Percentiles rank a stretch among this genome's conserved stretches.
Conservation (phyloP, 2,797 vertebrate genomes). For the Simalia tracyae region DNA sequence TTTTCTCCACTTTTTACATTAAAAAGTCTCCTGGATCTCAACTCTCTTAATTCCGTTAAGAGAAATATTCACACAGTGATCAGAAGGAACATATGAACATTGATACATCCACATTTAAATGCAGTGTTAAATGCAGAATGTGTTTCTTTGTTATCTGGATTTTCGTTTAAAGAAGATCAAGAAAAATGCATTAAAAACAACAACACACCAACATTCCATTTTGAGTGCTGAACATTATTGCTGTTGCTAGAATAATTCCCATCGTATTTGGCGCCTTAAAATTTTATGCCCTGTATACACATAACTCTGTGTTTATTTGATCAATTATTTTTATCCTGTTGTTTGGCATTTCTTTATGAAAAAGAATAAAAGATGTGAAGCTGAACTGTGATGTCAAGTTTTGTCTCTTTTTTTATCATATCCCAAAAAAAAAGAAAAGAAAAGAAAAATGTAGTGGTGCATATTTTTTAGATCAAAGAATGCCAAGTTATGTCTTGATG, state of each 20-base stretch:
- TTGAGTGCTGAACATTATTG: slow-evolving; percentile 58
- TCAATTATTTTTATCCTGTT: slow-evolving; percentile 69
- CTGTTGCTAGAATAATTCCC: slow-evolving; percentile 52
- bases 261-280: slow-evolving; percentile 66
- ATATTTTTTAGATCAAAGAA: slow-evolving; percentile 60
- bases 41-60: not conserved
- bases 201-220: slow-evolving; percentile 18
- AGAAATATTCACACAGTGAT: not conserved
- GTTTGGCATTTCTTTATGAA: slow-evolving; percentile 70
- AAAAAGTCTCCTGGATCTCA: not conserved
- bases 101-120: not conserved
- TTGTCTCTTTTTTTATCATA: slow-evolving; percentile 35
- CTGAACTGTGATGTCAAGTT: slow-evolving; percentile 58
- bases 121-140: slow-evolving; percentile 35
- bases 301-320: slow-evolving; percentile 68
- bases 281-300: slow-evolving; percentile 63
- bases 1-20: not conserved
- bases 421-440: slow-evolving; percentile 58
- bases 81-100: not conserved
- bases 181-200: slow-evolving; percentile 31
- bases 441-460: slow-evolving; percentile 27
- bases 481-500: slow-evolving; percentile 20
- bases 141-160: slow-evolving; percentile 41
- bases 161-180: not conserved
- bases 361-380: slow-evolving; percentile 74